Conservation (phyloP, 2,797 vertebrate genomes). For the Parauchenoglanis ngamensis region DNA sequence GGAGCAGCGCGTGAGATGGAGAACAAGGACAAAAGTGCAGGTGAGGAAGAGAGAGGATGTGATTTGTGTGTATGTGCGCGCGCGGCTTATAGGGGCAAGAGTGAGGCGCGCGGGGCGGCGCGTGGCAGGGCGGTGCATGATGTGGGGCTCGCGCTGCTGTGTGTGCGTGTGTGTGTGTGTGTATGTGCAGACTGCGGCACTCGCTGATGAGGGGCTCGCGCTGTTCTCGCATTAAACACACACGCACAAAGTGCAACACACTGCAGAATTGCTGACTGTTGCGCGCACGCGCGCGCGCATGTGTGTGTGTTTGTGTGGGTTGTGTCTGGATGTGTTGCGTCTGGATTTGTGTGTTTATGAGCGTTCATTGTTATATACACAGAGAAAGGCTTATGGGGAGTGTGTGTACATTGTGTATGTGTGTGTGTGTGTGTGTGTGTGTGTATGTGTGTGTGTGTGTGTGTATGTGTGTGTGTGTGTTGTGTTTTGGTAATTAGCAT, state of each 20-base stretch:
- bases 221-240: conserved; percentile 11
- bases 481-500: conserved; percentile 53
- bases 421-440: conserved; percentile 4
- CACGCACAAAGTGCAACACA: conserved; percentile 1
- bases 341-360: neutral
- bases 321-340: neutral
- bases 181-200: conserved; percentile 69
- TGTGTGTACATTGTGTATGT: conserved; percentile 5
- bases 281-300: neutral
- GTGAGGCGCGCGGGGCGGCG: neutral
- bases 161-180: conserved; percentile 13
- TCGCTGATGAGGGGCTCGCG: conserved; percentile 51
- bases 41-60: conserved; percentile 29
- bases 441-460: conserved; percentile 10
- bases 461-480: neutral
- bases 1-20: conserved; percentile 76
- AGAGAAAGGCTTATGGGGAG: neutral
- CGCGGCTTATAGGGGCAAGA: neutral
- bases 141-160: conserved; percentile 19
- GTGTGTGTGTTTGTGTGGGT: conserved; percentile 11
- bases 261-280: conserved; percentile 30
- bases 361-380: neutral
- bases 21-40: conserved; percentile 63
- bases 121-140: conserved; percentile 34
- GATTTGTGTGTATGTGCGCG: neutral